A percentile compares a stretch with the other conserved stretches of the same genome.
These are phyloP conservation scores for Meloidogyne hapla DNA, from an alignment of 1,140 invertebrate genomes.

Conservation along the genomic window DNA sequence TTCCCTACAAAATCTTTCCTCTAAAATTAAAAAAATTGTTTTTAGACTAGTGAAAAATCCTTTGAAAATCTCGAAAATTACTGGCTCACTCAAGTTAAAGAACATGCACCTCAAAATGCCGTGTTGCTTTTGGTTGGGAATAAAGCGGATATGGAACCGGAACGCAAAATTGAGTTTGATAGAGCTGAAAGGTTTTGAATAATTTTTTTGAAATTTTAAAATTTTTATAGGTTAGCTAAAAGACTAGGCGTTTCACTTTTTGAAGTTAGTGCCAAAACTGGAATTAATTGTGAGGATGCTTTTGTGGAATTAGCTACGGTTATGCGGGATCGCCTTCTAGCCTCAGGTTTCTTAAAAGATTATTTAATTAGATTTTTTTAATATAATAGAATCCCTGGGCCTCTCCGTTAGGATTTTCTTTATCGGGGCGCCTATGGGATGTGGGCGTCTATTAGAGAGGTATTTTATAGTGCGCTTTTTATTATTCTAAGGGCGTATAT, in stretches of 20 bases:
- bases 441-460: no score
- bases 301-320: constrained; percentile 57
- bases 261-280: constrained; percentile 63
- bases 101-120: constrained; percentile 61
- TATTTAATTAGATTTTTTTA: neutral
- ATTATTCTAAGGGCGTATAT: no score
- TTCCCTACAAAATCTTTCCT: no score
- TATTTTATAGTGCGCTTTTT: no score
- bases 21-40: neutral
- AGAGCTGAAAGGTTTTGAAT: constrained; percentile 54
- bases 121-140: constrained; percentile 62
- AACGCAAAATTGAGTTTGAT: constrained; percentile 62
- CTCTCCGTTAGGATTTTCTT: no score
- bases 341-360: constrained; percentile 37
- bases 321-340: constrained; percentile 59
- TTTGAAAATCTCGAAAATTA: constrained; percentile 64
- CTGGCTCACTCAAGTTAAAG: constrained; percentile 61
- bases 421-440: no score
- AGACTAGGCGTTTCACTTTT: constrained; percentile 60
- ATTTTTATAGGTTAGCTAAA: constrained; percentile 52
- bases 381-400: neutral
- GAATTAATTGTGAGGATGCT: constrained; percentile 62
- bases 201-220: neutral
- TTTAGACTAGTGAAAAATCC: constrained; percentile 52
- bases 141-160: constrained; percentile 61